A percentile compares a stretch with the other conserved stretches of the same genome.
Conservation (phyloP, 2,113 vertebrate species). For the Cynopterus brachyotis region DNA sequence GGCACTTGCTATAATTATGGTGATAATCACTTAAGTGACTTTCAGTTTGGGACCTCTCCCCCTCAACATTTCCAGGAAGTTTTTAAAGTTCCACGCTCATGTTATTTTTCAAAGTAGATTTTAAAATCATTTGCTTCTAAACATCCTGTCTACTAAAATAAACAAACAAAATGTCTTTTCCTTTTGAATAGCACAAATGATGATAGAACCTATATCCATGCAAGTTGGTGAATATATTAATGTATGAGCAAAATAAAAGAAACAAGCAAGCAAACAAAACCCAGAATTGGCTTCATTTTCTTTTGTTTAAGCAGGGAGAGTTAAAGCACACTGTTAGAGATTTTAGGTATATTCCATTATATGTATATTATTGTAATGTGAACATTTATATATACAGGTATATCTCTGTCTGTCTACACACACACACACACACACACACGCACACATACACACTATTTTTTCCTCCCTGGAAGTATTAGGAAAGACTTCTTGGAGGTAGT, state of each 20-base stretch:
- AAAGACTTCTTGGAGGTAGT: neutral
- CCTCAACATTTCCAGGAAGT: neutral
- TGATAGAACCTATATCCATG: neutral
- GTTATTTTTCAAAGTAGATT: neutral
- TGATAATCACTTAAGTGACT: constrained; percentile 74
- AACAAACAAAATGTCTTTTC: neutral
- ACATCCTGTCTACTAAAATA: neutral
- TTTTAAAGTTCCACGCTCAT: neutral
- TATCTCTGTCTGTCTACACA: no score
- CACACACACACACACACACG: no score
- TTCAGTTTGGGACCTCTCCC: constrained; percentile 67
- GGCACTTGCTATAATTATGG: constrained; percentile 72
- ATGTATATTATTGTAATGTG: neutral
- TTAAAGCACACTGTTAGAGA: neutral
- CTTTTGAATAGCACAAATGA: neutral
- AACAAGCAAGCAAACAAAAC: neutral
- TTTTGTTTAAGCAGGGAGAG: neutral
- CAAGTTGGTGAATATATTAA: neutral
- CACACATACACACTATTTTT: neutral
- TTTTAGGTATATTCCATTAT: neutral
- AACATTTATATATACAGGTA: neutral
- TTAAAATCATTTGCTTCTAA: neutral
- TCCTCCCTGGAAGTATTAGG: neutral
- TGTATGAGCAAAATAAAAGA: neutral
- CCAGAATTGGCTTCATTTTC: neutral